A percentile compares a stretch with the other conserved stretches of the same genome.
Evolutionary conservation across 2,797 vertebrate species (phyloP).

Genomic region (Otus scops): DNA sequence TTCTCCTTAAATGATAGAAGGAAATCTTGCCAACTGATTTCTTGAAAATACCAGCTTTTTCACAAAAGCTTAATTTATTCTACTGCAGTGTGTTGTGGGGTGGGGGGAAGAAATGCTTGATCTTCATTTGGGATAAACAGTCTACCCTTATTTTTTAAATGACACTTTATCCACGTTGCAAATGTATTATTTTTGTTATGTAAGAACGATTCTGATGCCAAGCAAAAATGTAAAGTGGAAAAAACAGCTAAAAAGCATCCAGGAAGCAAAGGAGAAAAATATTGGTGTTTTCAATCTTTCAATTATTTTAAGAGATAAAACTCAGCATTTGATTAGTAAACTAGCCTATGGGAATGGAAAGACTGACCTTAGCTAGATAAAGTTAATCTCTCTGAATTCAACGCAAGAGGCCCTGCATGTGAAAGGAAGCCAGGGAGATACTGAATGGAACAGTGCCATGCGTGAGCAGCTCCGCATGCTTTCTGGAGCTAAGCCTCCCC

Average conservation of each 20-base stretch:
- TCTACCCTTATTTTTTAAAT: neutral
- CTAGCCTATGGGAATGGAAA: neutral
- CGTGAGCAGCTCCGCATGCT: neutral
- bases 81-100: neutral
- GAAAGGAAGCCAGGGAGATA: neutral
- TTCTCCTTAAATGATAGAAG: neutral
- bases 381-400: neutral
- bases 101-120: neutral
- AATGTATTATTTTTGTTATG: neutral
- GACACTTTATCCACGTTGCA: neutral
- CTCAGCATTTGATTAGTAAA: neutral
- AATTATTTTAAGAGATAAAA: neutral
- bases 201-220: neutral
- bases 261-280: neutral
- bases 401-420: neutral
- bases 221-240: neutral
- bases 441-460: neutral
- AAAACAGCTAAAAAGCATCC: neutral
- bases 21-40: neutral
- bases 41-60: neutral
- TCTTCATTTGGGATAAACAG: neutral
- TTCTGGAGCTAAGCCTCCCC: neutral
- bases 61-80: neutral
- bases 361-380: neutral
- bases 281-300: neutral